Conservation (phyloP, 2,888 invertebrate species). For the Diaphora mendica region DNA sequence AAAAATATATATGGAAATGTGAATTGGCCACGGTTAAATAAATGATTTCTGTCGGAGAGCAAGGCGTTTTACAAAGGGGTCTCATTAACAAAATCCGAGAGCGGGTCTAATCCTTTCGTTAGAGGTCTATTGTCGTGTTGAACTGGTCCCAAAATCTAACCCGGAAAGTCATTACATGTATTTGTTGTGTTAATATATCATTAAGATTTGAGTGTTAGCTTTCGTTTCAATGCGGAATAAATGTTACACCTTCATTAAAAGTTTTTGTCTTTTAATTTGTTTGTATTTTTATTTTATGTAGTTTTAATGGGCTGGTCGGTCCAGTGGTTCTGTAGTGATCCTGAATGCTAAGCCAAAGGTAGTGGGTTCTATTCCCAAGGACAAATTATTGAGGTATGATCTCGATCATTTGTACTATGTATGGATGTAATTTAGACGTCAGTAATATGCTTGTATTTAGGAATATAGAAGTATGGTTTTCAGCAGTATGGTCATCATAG, state of each 20-base stretch:
- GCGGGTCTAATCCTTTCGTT: slow-evolving; percentile 84
- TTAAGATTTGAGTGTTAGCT: slow-evolving; percentile 43
- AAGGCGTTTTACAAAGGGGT: slow-evolving; percentile 73
- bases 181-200: slow-evolving; percentile 62
- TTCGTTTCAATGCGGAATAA: slow-evolving; percentile 24
- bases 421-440: too few species aligned
- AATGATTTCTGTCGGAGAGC: slow-evolving; percentile 75
- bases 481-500: too few species aligned
- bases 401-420: too few species aligned
- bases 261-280: slow-evolving; percentile 14
- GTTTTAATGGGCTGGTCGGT: neutral
- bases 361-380: neutral
- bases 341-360: neutral
- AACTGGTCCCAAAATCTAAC: slow-evolving; percentile 38
- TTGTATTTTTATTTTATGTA: slow-evolving; percentile 7
- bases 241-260: slow-evolving; percentile 29
- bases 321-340: neutral
- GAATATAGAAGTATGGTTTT: too few species aligned
- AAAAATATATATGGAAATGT: slow-evolving; percentile 68
- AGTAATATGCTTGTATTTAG: too few species aligned
- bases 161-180: slow-evolving; percentile 54
- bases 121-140: slow-evolving; percentile 75
- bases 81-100: slow-evolving; percentile 79
- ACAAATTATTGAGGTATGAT: too few species aligned
- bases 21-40: slow-evolving; percentile 77